These are phyloP conservation scores for Scaptomyza caliginosa DNA, from an alignment of 2,888 invertebrate species.

Conservation along the genomic window DNA sequence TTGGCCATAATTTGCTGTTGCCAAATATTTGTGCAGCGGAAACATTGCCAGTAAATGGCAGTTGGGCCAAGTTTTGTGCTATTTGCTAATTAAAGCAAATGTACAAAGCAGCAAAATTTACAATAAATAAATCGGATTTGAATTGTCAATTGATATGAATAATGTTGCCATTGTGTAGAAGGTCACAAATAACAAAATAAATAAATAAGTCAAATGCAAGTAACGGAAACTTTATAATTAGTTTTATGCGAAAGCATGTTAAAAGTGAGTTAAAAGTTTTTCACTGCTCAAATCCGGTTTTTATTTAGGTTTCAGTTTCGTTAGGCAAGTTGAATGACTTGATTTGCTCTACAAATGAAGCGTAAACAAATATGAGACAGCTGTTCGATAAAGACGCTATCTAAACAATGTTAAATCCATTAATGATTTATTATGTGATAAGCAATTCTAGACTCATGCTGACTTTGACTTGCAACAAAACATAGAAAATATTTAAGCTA, in stretches of 20 bases:
- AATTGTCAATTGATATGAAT: conserved; percentile 21
- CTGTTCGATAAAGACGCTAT: conserved; percentile 7
- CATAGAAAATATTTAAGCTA: neutral
- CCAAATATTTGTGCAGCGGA: conserved; percentile 68
- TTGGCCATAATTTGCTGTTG: conserved; percentile 46
- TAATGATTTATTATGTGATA: neutral
- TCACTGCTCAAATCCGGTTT: conserved; percentile 25
- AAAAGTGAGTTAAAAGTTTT: conserved; percentile 14
- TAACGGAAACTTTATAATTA: too few species aligned
- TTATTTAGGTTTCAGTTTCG: conserved; percentile 37
- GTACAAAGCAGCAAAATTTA: conserved; percentile 8
- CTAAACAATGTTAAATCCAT: neutral
- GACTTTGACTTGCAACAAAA: neutral
- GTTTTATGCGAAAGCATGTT: conserved; percentile 3
- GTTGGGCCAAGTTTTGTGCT: conserved; percentile 15
- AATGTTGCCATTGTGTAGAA: conserved; percentile 8
- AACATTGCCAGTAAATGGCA: conserved; percentile 43
- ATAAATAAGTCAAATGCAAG: neutral
- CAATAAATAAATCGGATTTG: neutral
- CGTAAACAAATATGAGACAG: conserved; percentile 31
- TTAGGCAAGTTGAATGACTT: conserved; percentile 65
- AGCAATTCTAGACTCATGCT: neutral
- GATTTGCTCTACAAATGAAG: conserved; percentile 22
- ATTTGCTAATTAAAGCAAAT: conserved; percentile 17
- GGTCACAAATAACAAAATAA: conserved; percentile 18